phyloP scores from a whole-genome alignment of 1,140 invertebrate genomes.

The Listronotus bonariensis region DNA sequence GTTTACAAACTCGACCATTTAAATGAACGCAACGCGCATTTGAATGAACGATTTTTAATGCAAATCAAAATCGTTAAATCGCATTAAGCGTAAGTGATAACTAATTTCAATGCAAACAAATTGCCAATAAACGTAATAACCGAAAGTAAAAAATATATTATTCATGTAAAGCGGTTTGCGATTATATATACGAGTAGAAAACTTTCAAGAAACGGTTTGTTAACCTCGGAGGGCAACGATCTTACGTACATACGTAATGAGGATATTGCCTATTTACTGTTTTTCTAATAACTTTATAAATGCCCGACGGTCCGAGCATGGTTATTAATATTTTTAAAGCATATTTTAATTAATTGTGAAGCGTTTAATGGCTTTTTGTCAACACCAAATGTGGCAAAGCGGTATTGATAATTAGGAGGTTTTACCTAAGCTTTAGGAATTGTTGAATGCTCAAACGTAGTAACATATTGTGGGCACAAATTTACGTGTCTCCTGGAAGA shows the following conservation, averaged over 20 bases:
- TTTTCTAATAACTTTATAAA: slow-evolving; percentile 17
- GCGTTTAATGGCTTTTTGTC: no score
- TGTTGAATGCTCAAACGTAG: no score
- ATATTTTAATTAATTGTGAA: no score
- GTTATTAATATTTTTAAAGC: no score
- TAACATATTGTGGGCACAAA: no score
- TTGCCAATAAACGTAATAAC: slow-evolving; percentile 26
- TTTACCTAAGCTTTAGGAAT: no score
- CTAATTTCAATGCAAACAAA: slow-evolving; percentile 23
- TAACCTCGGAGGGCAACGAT: slow-evolving; percentile 26
- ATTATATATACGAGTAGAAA: slow-evolving; percentile 26
- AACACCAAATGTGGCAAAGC: no score
- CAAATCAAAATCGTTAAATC: slow-evolving; percentile 18
- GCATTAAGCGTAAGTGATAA: slow-evolving; percentile 20
- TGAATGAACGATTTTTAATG: slow-evolving; percentile 21
- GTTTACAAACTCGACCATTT: no score
- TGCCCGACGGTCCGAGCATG: no score
- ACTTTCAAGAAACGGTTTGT: slow-evolving; percentile 33
- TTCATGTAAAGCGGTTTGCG: slow-evolving; percentile 25
- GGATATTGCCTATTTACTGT: slow-evolving; percentile 28
- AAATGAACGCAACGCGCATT: background rate
- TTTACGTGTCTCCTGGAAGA: no score
- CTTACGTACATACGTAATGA: slow-evolving; percentile 28
- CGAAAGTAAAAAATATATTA: slow-evolving; percentile 32
- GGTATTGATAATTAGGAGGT: no score